Percentiles rank a stretch among this genome's conserved stretches.
Conservation (phyloP, 2,797 vertebrate species). For the Cossypha dichroa region DNA sequence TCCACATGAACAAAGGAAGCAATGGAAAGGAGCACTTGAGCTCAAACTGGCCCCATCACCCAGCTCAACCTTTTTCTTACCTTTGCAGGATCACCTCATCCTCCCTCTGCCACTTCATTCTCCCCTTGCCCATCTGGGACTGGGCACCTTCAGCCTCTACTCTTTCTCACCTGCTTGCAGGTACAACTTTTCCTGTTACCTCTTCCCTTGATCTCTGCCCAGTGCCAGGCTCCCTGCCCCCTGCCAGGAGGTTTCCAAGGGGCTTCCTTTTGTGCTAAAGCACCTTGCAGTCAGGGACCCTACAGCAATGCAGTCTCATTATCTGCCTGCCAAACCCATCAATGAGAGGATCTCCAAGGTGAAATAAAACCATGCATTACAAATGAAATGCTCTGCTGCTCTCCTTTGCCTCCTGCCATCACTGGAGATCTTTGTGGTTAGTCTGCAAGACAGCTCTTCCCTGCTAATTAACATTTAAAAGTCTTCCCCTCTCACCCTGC, state of each 20-base stretch:
- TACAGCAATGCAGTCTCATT: conserved; percentile 38
- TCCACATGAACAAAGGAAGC: neutral
- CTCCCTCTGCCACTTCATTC: neutral
- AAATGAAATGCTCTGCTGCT: conserved; percentile 51
- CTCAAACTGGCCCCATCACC: neutral
- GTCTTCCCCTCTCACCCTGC: conserved; percentile 23
- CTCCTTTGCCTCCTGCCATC: conserved; percentile 47
- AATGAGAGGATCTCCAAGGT: conserved; percentile 44
- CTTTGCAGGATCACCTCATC: neutral
- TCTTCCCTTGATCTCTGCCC: neutral
- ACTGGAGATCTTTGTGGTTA: conserved; percentile 44
- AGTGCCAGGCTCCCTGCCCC: neutral
- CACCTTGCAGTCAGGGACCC: conserved; percentile 27
- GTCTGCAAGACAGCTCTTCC: conserved; percentile 29
- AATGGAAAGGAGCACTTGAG: neutral
- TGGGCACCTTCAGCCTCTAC: neutral
- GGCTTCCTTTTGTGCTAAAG: conserved; percentile 21
- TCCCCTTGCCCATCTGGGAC: neutral
- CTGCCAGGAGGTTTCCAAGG: neutral
- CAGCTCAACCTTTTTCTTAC: neutral
- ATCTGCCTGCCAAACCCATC: conserved; percentile 41
- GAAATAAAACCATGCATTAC: conserved; percentile 63
- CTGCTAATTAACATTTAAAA: conserved; percentile 65
- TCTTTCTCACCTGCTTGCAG: neutral
- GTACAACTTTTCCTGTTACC: neutral